Percentiles rank a stretch among this genome's conserved stretches.
Conservation (phyloP, 2,113 vertebrate species). For the Indicator indicator region DNA sequence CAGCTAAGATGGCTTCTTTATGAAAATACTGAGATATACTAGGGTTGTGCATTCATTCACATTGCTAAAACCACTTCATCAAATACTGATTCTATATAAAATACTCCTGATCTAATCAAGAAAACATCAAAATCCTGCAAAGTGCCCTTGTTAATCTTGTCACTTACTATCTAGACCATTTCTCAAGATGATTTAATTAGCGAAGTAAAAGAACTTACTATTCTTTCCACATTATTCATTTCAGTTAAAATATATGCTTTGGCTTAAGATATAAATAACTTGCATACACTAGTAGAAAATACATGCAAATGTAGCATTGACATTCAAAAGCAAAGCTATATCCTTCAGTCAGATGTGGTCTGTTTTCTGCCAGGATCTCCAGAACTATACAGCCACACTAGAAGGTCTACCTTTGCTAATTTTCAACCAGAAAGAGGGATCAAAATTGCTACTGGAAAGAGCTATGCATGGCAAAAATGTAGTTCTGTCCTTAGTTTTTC, state of each 20-base stretch:
- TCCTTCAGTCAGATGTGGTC: not conserved
- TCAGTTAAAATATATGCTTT: slow-evolving; percentile 54
- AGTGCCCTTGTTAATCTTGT: slow-evolving; percentile 72
- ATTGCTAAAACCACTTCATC: slow-evolving; percentile 70
- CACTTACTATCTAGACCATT: slow-evolving; percentile 67
- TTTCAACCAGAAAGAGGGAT: not conserved
- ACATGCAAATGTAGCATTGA: not conserved
- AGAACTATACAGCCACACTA: not conserved
- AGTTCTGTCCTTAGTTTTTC: not conserved
- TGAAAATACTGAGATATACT: slow-evolving; percentile 72
- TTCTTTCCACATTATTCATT: slow-evolving; percentile 54
- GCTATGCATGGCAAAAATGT: not conserved
- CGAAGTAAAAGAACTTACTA: slow-evolving; percentile 67
- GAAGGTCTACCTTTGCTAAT: not conserved
- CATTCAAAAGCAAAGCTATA: not conserved
- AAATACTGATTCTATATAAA: slow-evolving; percentile 66
- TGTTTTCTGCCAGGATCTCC: not conserved
- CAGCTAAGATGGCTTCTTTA: slow-evolving; percentile 73
- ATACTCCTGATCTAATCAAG: slow-evolving; percentile 72
- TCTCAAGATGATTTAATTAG: slow-evolving; percentile 79
- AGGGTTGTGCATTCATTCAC: slow-evolving; percentile 63
- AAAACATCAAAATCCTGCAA: slow-evolving; percentile 71
- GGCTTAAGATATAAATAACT: slow-evolving; percentile 70
- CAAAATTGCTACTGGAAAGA: not conserved
- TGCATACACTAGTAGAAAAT: slow-evolving; percentile 17